These are phyloP conservation scores for Lochmaea crataegi DNA, from an alignment of 2,888 invertebrate species.

Conservation along the genomic window DNA sequence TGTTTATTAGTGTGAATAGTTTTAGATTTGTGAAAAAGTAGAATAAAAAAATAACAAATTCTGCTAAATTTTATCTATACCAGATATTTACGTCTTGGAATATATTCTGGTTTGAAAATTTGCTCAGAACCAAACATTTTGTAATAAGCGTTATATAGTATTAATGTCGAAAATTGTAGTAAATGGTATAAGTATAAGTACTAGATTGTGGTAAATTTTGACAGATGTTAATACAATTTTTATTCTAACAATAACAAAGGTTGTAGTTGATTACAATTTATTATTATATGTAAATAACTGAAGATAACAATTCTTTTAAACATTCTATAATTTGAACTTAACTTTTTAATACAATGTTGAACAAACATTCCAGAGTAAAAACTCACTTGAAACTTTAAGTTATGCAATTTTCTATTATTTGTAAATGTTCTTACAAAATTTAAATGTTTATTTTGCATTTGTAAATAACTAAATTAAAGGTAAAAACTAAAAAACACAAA, in stretches of 20 bases:
- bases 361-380: not conserved
- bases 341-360: not conserved
- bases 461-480: no score
- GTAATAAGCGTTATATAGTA: conserved; percentile 5
- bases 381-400: not conserved
- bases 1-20: conserved; percentile 45
- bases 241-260: not conserved
- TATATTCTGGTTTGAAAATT: conserved; percentile 14
- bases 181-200: not conserved
- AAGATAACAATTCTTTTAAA: no score
- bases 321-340: no score
- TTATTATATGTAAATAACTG: not conserved
- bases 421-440: no score
- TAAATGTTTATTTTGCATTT: no score
- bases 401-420: no score
- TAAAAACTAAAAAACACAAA: no score
- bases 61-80: conserved; percentile 21
- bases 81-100: conserved; percentile 6
- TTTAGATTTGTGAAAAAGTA: conserved; percentile 35
- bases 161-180: not conserved
- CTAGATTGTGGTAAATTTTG: not conserved
- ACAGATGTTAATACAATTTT: not conserved
- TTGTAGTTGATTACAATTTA: conserved; percentile 1
- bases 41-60: conserved; percentile 24
- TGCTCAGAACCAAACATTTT: conserved; percentile 14